A percentile compares a stretch with the other conserved stretches of the same genome.
Evolutionary conservation across 2,113 vertebrate species (phyloP).

Genomic region (Rhineura floridana): DNA sequence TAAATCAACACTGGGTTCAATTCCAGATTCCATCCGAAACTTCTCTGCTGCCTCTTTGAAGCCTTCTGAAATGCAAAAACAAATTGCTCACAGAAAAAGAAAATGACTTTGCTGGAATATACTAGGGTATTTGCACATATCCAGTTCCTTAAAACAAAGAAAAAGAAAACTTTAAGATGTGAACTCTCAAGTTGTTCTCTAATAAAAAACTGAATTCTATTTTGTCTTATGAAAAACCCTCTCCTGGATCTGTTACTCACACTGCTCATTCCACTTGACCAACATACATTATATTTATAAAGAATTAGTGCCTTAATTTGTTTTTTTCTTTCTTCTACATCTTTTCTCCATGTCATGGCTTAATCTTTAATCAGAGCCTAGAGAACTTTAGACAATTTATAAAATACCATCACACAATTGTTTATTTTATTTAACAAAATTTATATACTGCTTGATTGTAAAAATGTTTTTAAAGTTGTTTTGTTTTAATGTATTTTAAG

Average conservation of each 20-base stretch:
- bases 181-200: no score
- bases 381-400: no score
- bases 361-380: no score
- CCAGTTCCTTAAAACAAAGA: not conserved
- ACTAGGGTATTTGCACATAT: no score
- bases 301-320: not conserved
- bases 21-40: conserved; percentile 97
- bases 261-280: not conserved
- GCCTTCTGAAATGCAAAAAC: conserved; percentile 83
- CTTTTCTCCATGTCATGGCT: not conserved
- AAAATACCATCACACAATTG: no score
- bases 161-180: no score
- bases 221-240: no score
- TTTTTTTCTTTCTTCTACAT: not conserved
- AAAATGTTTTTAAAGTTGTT: no score
- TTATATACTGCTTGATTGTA: no score
- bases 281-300: not conserved
- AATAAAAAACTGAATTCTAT: no score
- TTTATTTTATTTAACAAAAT: no score
- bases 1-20: conserved; percentile 95
- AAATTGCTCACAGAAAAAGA: not conserved
- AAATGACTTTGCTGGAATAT: not conserved
- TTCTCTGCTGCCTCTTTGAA: conserved; percentile 99
- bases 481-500: no score
- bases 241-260: not conserved